Evolutionary conservation across 2,113 vertebrate genomes (phyloP), one percentile per base, ranked within the genome.

Genomic region (Nerophis lumbriciformis): DNA sequence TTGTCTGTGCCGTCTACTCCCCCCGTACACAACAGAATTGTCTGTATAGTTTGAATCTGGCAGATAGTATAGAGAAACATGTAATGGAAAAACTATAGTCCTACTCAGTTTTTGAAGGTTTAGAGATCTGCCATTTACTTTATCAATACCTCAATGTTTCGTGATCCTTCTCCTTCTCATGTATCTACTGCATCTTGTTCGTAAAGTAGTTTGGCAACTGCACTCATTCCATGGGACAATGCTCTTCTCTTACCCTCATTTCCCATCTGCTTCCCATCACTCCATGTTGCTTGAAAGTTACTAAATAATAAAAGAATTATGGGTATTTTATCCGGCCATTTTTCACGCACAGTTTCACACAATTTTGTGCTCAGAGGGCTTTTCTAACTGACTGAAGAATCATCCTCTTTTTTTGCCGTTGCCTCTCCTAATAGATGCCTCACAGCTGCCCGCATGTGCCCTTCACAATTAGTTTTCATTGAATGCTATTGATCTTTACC

Each of bases 281-380:
- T 83, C 80, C 73, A 60, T 42, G 48, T 67, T 63, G 77, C 76
- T 77, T 77, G 79, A 76, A 75, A 83, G 80, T 83, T 66, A 75
- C 80, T 92, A 85, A 91, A 92, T 92, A 90, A 90, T 90, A 86
- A 71, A 91, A 73, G 76, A 90, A 78, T 72, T 71, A 66, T 72
- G 83, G 81, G 81, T 83, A 78, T 88, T 89, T 85, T 75, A 84
- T 87, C 81, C 89, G 73, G 78, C 76, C 73, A 61, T 80, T 82
- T 88, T 88, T 86, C 82, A 87, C 68, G 88, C 87, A 82, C 85
- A 88, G 87, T 91, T 91, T 90, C 88, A 89, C 88, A 72, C 76
- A 83, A 83, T 86, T 86, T 75, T 82, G 72, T 63, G 76, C 87
- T 89, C 68, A 82, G 76, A 88, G 86, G 79, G 36, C 67, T 85